Base-by-base conservation (phyloP, 2,797 vertebrate species). In the Crenuchus spilurus region DNA sequence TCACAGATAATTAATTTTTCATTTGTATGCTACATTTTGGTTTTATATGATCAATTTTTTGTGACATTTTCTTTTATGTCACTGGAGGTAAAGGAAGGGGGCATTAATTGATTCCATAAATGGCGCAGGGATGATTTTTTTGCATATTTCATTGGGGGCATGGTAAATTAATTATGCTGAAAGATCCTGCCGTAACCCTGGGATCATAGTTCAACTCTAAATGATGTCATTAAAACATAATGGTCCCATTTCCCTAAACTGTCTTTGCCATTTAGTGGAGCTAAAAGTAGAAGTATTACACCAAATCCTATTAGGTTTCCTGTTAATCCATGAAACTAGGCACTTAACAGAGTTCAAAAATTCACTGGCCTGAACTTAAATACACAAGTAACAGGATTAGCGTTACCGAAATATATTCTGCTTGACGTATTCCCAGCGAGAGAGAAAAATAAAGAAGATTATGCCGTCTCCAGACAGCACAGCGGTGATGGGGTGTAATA, bases 291-390 rank as follows among this genome's bases (percentile, higher is more conserved):
- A 84, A 84, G 76, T 83, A 83, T 74, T 80, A 60, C 66, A 65
- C 9, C 11, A 86, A 90, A 91, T 92, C 88, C 87, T 88, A 82
- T 91, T 91, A 90, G 76, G 80, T 76, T 81, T 83, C 82, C 78
- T 83, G 79, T 79, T 91, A 91, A 90, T 90, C 87, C 88, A 87
- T 86, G 78, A 85, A 88, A 85, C 81, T 81, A 88, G 87, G 80
- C 72, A 82, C 83, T 85, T 88, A 89, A 87, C 88, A 84, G 85
- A 87, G 83, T 89, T 84, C 62, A 78, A 79, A 86, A 86, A 86
- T 83, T 85, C 81, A 81, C 75, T 73, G 70, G 78, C 57, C 58
- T 78, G 75, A 81, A 81, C 74, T 83, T 84, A 82, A 77, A 87
- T 69, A 60, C 75, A 78, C 31, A 81, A 84, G 80, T 85, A 87